These are phyloP conservation scores for Lepilemur septentrionalis DNA, from an alignment of 2,797 vertebrate genomes.

Conservation along the genomic window DNA sequence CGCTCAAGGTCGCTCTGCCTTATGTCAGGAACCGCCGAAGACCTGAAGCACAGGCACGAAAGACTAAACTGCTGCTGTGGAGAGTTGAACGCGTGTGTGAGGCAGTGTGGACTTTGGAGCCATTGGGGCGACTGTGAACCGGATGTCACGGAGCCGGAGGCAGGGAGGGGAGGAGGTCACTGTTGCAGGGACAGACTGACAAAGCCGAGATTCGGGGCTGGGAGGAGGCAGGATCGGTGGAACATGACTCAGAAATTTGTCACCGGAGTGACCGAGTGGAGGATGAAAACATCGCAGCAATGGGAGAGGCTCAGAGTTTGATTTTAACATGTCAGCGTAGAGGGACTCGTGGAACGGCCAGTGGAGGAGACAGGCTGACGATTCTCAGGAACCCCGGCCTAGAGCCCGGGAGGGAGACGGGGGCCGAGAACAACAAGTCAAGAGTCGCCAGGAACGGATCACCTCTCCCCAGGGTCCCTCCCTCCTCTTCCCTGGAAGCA, in stretches of 20 bases:
- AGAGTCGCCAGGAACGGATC: not conserved
- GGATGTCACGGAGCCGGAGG: not conserved
- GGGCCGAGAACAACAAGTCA: too few relatives aligned
- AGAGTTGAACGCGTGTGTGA: rapidly evolving
- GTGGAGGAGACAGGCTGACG: not conserved
- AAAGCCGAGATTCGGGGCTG: not conserved
- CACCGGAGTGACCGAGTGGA: not conserved
- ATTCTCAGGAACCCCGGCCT: not conserved
- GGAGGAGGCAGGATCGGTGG: not conserved
- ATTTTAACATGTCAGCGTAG: not conserved
- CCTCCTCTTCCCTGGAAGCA: not conserved
- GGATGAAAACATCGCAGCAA: rapidly evolving
- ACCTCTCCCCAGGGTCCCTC: not conserved
- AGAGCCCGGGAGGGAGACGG: not conserved
- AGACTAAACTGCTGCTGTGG: rapidly evolving
- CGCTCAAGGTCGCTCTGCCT: not conserved
- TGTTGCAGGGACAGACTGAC: not conserved
- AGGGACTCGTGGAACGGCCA: rapidly evolving
- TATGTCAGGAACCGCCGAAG: not conserved
- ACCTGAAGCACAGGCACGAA: too few relatives aligned
- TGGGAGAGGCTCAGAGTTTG: too few relatives aligned
- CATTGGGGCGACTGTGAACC: not conserved
- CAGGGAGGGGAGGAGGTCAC: rapidly evolving
- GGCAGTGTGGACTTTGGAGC: not conserved
- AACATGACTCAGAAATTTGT: not conserved